Percentiles rank a stretch among this genome's conserved stretches.
Evolutionary conservation across 2,113 vertebrate genomes (phyloP).

Genomic region (Balaenoptera acutorostrata): DNA sequence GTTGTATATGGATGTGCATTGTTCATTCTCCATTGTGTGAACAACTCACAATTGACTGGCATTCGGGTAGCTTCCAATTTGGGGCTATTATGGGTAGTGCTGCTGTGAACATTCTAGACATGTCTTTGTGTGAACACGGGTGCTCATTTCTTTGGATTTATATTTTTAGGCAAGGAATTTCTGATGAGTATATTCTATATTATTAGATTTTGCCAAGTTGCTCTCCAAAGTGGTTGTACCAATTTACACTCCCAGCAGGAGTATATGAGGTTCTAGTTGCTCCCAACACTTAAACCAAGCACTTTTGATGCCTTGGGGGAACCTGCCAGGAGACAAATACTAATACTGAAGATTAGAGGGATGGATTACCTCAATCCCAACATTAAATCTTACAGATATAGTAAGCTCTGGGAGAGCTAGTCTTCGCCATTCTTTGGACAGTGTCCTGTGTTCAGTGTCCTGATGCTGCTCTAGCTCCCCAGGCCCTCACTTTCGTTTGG

Average conservation of each 20-base stretch:
- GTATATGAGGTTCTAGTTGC: not conserved
- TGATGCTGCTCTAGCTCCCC: not conserved
- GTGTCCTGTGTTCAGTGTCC: not conserved
- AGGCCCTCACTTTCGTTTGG: not conserved
- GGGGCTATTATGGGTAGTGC: not conserved
- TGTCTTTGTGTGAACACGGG: constrained; percentile 2
- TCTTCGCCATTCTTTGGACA: not conserved
- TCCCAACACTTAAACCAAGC: not conserved
- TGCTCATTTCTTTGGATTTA: constrained; percentile 6
- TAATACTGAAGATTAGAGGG: not conserved
- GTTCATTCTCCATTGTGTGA: not conserved
- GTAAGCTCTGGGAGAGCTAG: not conserved
- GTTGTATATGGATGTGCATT: not conserved
- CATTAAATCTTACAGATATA: not conserved
- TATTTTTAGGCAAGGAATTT: constrained; percentile 34
- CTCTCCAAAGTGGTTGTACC: not conserved
- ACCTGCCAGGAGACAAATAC: constrained; percentile 10
- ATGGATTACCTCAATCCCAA: not conserved
- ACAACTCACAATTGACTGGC: not conserved
- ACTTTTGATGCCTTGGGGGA: not conserved
- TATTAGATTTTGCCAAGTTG: constrained; percentile 11
- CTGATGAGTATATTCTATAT: not conserved
- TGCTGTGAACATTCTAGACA: not conserved
- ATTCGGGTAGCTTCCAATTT: not conserved
- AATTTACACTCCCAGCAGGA: not conserved